These are phyloP conservation scores for Psix sp. DNA, from an alignment of 1,140 invertebrate genomes.

Conservation along the genomic window DNA sequence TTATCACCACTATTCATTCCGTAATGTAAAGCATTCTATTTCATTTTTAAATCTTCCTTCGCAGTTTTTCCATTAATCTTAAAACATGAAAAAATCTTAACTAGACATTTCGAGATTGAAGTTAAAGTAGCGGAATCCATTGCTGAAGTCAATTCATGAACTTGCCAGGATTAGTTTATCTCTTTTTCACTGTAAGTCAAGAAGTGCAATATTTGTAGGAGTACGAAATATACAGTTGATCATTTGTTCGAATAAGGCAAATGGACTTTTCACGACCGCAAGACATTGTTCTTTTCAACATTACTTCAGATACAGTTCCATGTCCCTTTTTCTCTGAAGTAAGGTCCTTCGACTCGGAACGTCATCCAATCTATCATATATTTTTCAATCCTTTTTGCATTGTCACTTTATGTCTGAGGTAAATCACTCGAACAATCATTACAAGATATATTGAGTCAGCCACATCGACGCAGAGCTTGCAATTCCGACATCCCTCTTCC, in stretches of 20 bases:
- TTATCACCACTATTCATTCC: slow-evolving; percentile 37
- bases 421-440: slow-evolving; percentile 24
- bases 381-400: slow-evolving; percentile 11
- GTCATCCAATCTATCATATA: slow-evolving; percentile 14
- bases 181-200: slow-evolving; percentile 24
- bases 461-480: neutral
- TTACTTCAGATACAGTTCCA: slow-evolving; percentile 10
- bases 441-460: slow-evolving; percentile 10
- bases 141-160: slow-evolving; percentile 4
- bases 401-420: slow-evolving; percentile 3
- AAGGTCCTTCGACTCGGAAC: neutral
- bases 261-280: slow-evolving; percentile 8
- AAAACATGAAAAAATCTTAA: slow-evolving; percentile 30
- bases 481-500: neutral
- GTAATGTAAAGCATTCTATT: slow-evolving; percentile 51
- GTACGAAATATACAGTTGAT: slow-evolving; percentile 26
- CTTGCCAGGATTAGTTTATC: slow-evolving; percentile 17
- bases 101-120: slow-evolving; percentile 41
- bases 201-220: slow-evolving; percentile 17
- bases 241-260: slow-evolving; percentile 29
- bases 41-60: slow-evolving; percentile 38
- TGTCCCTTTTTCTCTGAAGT: slow-evolving; percentile 4
- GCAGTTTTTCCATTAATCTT: slow-evolving; percentile 20
- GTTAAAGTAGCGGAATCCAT: slow-evolving; percentile 18
- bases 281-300: slow-evolving; percentile 10